Conservation (phyloP, 1,140 invertebrate genomes). For the Chironomus striatipennis region DNA sequence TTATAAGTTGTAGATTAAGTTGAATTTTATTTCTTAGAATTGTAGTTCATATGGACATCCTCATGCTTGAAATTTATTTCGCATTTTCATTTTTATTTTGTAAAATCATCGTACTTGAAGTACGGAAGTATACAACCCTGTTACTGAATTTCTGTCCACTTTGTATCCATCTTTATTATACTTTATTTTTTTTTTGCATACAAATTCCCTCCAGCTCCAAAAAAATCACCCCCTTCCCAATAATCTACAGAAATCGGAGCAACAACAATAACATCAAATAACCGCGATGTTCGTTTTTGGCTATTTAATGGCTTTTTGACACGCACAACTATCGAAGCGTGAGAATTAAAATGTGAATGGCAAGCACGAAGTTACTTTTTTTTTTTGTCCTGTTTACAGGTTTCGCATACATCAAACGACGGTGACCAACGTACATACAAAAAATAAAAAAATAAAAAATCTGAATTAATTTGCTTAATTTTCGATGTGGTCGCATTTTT, state of each 20-base stretch:
- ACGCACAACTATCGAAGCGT: constrained; percentile 20
- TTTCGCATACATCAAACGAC: not conserved
- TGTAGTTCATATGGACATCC: too few species aligned
- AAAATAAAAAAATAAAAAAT: not conserved
- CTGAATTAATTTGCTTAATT: constrained; percentile 19
- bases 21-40: too few species aligned
- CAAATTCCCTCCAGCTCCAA: not conserved
- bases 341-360: constrained; percentile 18
- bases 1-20: too few species aligned
- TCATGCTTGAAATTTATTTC: too few species aligned
- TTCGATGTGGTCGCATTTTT: constrained; percentile 12
- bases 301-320: constrained; percentile 9
- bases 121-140: not conserved
- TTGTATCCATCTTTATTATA: not conserved
- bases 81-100: not conserved
- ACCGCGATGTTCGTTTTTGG: constrained; percentile 4
- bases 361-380: not conserved
- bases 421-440: not conserved
- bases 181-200: too few species aligned
- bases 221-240: not conserved
- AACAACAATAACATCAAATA: too few species aligned
- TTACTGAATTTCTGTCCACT: constrained; percentile 12
- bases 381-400: not conserved
- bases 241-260: too few species aligned
- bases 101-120: constrained; percentile 6